phyloP scores from a whole-genome alignment of 2,888 invertebrate species.

The Hermodice carunculata region DNA sequence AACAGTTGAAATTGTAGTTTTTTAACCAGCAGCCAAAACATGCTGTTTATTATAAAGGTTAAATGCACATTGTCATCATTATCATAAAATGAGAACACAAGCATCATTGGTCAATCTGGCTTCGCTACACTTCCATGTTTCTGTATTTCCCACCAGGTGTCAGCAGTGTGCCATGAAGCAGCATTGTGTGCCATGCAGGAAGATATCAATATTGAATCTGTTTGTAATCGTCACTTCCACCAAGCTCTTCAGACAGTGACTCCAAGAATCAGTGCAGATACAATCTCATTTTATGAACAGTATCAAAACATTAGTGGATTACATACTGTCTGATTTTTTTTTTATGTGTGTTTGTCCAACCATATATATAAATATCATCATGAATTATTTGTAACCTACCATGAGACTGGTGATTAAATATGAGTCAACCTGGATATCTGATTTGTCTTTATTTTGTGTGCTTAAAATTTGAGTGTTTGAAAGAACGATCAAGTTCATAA shows the following conservation, averaged over 20 bases:
- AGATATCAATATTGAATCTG: slow-evolving; percentile 76
- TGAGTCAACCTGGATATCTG: too few relatives aligned
- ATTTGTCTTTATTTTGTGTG: too few relatives aligned
- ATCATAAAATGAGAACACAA: too few relatives aligned
- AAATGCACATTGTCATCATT: too few relatives aligned
- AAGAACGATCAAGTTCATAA: too few relatives aligned
- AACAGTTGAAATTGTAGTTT: too few relatives aligned
- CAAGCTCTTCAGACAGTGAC: slow-evolving; percentile 79
- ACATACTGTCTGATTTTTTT: background rate
- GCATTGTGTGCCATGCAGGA: slow-evolving; percentile 87
- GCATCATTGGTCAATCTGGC: too few relatives aligned
- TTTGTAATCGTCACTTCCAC: slow-evolving; percentile 81
- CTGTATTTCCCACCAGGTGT: slow-evolving; percentile 70
- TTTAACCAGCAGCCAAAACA: too few relatives aligned
- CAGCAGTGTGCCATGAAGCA: slow-evolving; percentile 91
- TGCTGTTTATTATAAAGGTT: too few relatives aligned
- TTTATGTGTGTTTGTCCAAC: background rate
- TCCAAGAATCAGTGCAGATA: slow-evolving; percentile 81
- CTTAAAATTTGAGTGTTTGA: too few relatives aligned
- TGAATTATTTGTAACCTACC: background rate
- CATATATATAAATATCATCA: background rate
- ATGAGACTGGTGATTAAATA: background rate
- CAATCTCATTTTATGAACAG: slow-evolving; percentile 78
- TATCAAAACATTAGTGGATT: slow-evolving; percentile 34
- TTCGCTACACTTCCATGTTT: too few relatives aligned